A percentile compares a stretch with the other conserved stretches of the same genome.
Evolutionary conservation across 1,140 invertebrate genomes (phyloP).

Genomic region (Caenorhabditis briggsae): DNA sequence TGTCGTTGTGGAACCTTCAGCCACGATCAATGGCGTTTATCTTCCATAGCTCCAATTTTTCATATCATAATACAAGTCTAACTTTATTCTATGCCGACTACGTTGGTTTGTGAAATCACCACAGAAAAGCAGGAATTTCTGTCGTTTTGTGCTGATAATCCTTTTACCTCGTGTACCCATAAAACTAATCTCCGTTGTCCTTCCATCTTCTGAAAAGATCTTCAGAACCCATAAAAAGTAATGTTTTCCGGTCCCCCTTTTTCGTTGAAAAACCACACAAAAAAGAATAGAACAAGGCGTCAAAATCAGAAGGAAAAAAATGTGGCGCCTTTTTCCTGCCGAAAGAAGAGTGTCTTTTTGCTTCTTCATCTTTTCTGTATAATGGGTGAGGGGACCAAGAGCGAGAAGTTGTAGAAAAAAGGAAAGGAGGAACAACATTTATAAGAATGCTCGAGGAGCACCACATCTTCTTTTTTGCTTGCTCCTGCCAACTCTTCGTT

Average conservation of each 20-base stretch:
- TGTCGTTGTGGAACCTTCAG: too few species aligned
- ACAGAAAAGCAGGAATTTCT: not conserved
- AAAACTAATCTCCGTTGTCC: constrained; percentile 53
- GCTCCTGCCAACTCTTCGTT: constrained; percentile 41
- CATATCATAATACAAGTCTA: too few species aligned
- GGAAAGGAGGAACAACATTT: constrained; percentile 49
- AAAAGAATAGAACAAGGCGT: constrained; percentile 42
- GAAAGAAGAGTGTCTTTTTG: constrained; percentile 45
- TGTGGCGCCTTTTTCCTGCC: constrained; percentile 34
- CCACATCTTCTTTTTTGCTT: constrained; percentile 33
- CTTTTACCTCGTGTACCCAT: constrained; percentile 25
- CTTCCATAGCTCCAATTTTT: too few species aligned
- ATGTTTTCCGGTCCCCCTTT: constrained; percentile 39
- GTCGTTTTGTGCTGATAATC: constrained; percentile 8
- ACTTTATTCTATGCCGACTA: too few species aligned
- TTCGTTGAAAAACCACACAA: not conserved
- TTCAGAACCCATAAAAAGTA: constrained; percentile 43
- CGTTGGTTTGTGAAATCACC: too few species aligned
- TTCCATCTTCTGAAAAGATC: constrained; percentile 37
- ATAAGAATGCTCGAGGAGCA: constrained; percentile 52
- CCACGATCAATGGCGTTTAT: too few species aligned
- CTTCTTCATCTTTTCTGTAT: constrained; percentile 53
- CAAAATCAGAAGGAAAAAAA: constrained; percentile 44
- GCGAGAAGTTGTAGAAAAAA: constrained; percentile 21
- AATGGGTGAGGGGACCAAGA: constrained; percentile 51